Percentiles rank a stretch among this genome's conserved stretches.
phyloP scores from a whole-genome alignment of 2,888 invertebrate species.

The Scotopteryx bipunctaria region DNA sequence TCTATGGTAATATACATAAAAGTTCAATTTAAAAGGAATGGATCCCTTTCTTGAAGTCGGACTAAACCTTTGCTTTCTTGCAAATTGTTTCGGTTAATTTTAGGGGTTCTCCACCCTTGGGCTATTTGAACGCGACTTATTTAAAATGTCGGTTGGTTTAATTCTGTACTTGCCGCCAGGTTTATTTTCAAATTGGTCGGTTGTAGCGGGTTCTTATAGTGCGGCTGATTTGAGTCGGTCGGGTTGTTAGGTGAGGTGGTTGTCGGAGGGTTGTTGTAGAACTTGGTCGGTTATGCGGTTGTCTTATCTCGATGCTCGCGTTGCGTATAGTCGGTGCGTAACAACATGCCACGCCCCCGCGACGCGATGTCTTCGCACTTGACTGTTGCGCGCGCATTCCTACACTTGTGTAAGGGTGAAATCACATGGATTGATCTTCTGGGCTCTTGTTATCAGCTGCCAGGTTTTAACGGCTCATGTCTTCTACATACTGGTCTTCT shows the following conservation, averaged over 20 bases:
- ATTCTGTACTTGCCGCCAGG: conserved; percentile 12
- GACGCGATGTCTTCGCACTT: conserved; percentile 57
- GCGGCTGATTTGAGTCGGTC: conserved; percentile 11
- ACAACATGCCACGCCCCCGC: conserved; percentile 72
- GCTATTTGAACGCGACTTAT: conserved; percentile 11
- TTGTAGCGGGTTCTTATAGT: conserved; percentile 22
- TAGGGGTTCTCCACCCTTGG: conserved; percentile 23
- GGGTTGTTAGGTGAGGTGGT: conserved; percentile 17
- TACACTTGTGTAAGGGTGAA: conserved; percentile 60
- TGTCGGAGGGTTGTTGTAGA: conserved; percentile 25
- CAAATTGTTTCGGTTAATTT: conserved; percentile 30
- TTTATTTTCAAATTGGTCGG: conserved; percentile 33
- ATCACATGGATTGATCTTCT: conserved; percentile 51
- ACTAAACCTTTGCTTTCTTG: conserved; percentile 15
- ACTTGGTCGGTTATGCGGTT: conserved; percentile 48
- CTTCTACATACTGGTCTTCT: too few relatives aligned
- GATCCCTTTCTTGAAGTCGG: background rate
- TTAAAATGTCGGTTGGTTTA: conserved; percentile 21
- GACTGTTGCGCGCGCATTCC: conserved; percentile 76
- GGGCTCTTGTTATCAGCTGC: conserved; percentile 7
- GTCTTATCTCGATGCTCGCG: conserved; percentile 57
- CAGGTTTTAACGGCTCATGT: background rate
- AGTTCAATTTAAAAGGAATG: background rate
- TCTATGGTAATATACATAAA: background rate
- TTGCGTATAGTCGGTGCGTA: conserved; percentile 74